Evolutionary conservation across 2,888 invertebrate species (phyloP).

Genomic region (Heliconius aoede): DNA sequence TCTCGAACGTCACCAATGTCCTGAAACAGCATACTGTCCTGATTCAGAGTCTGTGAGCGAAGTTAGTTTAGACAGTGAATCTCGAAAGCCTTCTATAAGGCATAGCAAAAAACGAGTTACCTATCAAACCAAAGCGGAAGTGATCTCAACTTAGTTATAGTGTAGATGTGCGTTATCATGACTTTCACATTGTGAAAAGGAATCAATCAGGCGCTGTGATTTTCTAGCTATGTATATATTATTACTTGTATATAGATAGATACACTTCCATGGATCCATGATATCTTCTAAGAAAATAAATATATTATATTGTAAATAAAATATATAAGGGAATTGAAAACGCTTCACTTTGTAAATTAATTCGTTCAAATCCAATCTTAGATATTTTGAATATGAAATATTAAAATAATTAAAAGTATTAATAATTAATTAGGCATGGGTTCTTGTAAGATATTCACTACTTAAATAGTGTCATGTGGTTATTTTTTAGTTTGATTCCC

Average conservation of each 20-base stretch:
- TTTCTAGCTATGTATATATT: constrained; percentile 71
- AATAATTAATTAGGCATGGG: background rate
- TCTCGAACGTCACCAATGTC: constrained; percentile 64
- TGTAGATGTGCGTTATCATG: constrained; percentile 40
- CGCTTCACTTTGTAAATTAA: constrained; percentile 63
- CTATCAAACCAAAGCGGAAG: constrained; percentile 69
- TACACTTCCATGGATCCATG: constrained; percentile 30
- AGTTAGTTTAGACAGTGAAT: constrained; percentile 74
- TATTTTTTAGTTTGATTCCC: constrained; percentile 3
- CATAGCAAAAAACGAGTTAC: constrained; percentile 70
- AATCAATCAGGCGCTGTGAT: constrained; percentile 81
- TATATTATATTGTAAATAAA: constrained; percentile 42
- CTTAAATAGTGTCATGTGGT: constrained; percentile 1
- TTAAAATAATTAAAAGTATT: constrained; percentile 19
- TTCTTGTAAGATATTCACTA: background rate
- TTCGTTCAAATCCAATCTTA: constrained; percentile 33
- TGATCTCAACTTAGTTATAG: constrained; percentile 60
- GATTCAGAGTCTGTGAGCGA: constrained; percentile 76
- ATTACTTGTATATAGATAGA: constrained; percentile 53
- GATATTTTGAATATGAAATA: constrained; percentile 35
- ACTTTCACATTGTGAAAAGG: constrained; percentile 47
- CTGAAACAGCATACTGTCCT: constrained; percentile 61
- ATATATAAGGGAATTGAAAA: constrained; percentile 60
- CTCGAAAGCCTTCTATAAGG: constrained; percentile 68
- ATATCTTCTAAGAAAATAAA: constrained; percentile 25